Percentiles rank a stretch among this genome's conserved stretches.
phyloP scores from a whole-genome alignment of 1,140 invertebrate species.

The Drosophila chauvacae region DNA sequence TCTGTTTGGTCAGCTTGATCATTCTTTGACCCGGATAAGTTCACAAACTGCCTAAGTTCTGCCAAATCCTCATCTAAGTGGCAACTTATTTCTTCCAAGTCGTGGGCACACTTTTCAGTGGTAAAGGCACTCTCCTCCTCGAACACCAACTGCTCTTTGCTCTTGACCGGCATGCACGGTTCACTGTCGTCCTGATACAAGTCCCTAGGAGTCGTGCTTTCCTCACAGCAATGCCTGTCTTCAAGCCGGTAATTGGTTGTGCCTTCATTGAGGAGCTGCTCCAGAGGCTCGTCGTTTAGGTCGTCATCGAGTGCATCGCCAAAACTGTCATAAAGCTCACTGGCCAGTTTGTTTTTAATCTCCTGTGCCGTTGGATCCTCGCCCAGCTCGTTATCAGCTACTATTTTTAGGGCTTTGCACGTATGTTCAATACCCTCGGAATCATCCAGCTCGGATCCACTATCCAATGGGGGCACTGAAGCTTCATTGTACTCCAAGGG shows the following conservation, averaged over 20 bases:
- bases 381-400: not conserved
- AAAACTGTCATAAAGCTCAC: slow-evolving; percentile 47
- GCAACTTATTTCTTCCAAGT: slow-evolving; percentile 56
- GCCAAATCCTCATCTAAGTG: slow-evolving; percentile 59
- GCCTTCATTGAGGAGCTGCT: slow-evolving; percentile 10
- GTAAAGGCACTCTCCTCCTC: slow-evolving; percentile 50
- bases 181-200: slow-evolving; percentile 7
- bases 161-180: slow-evolving; percentile 12
- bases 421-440: slow-evolving; percentile 19
- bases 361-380: slow-evolving; percentile 16
- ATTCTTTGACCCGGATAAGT: not conserved
- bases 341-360: slow-evolving; percentile 29
- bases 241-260: slow-evolving; percentile 6
- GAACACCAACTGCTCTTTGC: slow-evolving; percentile 29
- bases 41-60: slow-evolving; percentile 22
- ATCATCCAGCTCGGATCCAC: slow-evolving; percentile 31
- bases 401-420: slow-evolving; percentile 1
- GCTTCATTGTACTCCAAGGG: not conserved
- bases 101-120: slow-evolving; percentile 52
- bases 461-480: slow-evolving; percentile 5
- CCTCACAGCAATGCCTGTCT: slow-evolving; percentile 8
- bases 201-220: not conserved
- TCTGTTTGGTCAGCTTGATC: not conserved
- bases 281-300: slow-evolving; percentile 1
- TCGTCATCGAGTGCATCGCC: slow-evolving; percentile 7